Percentiles rank a stretch among this genome's conserved stretches.
Evolutionary conservation across 2,113 vertebrate genomes (phyloP).

Genomic region (Rynchops niger): DNA sequence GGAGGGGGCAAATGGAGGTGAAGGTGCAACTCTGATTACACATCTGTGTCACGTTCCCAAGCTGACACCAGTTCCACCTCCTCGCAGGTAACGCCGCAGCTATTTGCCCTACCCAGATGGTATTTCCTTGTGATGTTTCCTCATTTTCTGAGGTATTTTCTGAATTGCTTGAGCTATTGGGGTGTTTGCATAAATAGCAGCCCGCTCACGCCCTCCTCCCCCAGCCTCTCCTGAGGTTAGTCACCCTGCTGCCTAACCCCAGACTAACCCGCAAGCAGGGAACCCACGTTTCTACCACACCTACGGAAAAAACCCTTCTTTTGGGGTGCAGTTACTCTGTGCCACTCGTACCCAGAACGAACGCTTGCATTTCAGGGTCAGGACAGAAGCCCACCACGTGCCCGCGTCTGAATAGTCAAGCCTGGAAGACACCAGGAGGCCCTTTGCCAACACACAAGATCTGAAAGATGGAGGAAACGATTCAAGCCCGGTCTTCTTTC

Average conservation of each 20-base stretch:
- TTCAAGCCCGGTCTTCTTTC: background rate
- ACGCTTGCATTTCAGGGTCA: background rate
- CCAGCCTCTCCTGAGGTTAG: background rate
- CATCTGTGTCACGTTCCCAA: background rate
- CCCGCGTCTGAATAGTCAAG: background rate
- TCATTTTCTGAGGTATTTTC: background rate
- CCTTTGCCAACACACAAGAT: background rate
- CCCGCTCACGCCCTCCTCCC: background rate
- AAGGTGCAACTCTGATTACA: background rate
- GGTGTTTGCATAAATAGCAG: background rate
- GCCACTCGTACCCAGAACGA: accelerated
- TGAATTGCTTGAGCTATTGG: background rate
- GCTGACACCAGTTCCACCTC: background rate
- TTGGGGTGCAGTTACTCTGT: accelerated
- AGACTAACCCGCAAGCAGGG: background rate
- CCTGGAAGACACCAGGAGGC: background rate
- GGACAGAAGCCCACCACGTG: background rate
- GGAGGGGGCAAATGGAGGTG: background rate
- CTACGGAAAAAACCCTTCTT: background rate
- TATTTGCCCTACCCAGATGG: background rate
- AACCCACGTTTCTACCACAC: background rate
- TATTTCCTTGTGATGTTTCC: background rate
- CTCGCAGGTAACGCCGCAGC: background rate
- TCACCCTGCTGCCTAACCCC: background rate
- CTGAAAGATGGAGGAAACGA: background rate